phyloP scores from a whole-genome alignment of 2,113 vertebrate species.

The Phalacrocorax brasilianus region DNA sequence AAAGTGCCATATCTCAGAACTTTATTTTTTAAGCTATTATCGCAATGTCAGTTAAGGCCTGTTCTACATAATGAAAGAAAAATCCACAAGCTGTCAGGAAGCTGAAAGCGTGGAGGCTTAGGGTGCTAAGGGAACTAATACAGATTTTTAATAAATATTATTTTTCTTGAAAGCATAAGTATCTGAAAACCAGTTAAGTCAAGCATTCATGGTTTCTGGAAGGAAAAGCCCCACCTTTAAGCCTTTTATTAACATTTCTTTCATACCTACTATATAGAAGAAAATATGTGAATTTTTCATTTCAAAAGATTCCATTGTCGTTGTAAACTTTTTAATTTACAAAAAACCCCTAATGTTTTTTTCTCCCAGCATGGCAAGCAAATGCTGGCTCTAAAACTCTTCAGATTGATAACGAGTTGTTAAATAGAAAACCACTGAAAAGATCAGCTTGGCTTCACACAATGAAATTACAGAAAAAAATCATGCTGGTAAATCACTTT shows the following conservation, averaged over 20 bases:
- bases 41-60: conserved; percentile 61
- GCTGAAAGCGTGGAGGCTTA: neutral
- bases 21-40: conserved; percentile 36
- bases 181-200: conserved; percentile 33
- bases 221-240: conserved; percentile 32
- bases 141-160: neutral
- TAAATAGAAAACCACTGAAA: conserved; percentile 16
- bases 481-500: neutral
- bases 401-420: neutral
- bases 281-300: conserved; percentile 16
- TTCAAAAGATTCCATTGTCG: neutral
- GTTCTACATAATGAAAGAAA: conserved; percentile 56
- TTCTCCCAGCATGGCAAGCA: neutral
- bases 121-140: conserved; percentile 18
- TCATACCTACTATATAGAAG: neutral
- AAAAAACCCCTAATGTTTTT: neutral
- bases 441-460: conserved; percentile 20
- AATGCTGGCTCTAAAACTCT: conserved; percentile 16
- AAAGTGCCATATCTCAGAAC: conserved; percentile 61
- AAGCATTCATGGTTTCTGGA: conserved; percentile 5
- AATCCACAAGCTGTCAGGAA: conserved; percentile 21
- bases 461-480: conserved; percentile 34
- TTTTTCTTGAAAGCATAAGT: conserved; percentile 48
- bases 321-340: neutral
- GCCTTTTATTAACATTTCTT: neutral